Conservation (phyloP, 2,113 vertebrate genomes). For the Alaudala cheleensis region DNA sequence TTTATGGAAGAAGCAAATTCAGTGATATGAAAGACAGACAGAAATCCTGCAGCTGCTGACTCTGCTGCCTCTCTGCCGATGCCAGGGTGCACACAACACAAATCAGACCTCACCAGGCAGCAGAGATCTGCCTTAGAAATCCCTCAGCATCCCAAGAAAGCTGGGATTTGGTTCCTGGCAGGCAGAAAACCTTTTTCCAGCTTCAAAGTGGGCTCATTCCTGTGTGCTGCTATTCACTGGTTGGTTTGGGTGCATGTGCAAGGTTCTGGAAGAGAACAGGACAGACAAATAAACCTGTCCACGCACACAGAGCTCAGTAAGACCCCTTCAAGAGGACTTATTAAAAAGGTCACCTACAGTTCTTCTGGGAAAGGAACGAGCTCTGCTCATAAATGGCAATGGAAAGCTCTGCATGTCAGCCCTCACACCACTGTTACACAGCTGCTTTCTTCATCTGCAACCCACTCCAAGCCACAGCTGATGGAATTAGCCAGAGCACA, state of each 20-base stretch:
- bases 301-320: background rate
- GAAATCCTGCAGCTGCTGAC: background rate
- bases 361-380: background rate
- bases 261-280: background rate
- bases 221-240: background rate
- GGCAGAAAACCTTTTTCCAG: background rate
- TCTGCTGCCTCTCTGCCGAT: background rate
- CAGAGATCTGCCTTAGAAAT: background rate
- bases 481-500: background rate
- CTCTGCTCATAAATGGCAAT: background rate
- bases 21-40: background rate
- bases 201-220: background rate
- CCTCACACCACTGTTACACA: background rate
- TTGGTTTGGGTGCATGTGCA: background rate
- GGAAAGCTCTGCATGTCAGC: background rate
- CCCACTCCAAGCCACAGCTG: background rate
- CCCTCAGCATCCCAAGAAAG: background rate
- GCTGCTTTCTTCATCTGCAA: background rate
- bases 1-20: background rate
- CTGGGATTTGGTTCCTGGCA: background rate
- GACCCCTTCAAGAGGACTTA: background rate
- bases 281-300: background rate
- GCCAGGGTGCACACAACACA: background rate
- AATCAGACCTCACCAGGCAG: background rate
- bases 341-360: background rate